Evolutionary conservation across 2,888 invertebrate genomes (phyloP), one percentile per base, ranked within the genome.

Genomic region (Orthonychiurus folsomi): DNA sequence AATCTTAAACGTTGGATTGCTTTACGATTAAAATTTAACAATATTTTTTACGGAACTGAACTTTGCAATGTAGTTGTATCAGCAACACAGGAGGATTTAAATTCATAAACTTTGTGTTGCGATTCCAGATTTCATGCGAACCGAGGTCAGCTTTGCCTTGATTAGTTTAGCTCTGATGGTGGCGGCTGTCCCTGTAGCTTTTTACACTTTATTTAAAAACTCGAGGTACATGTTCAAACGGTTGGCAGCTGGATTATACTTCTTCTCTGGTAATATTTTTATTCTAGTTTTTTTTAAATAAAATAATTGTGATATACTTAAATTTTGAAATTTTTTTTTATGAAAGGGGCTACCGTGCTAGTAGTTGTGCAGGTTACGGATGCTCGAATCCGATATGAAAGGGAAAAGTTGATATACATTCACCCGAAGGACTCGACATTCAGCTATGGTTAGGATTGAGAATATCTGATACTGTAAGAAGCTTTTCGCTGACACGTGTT

Each of bases 221-320:
- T 88, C 89, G 2, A 83, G 91, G 2, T 92, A 92, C 76, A 91
- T 89, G 85, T 90, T 89, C 79, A 92, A 92, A 76, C 81, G 92
- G 48, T 81, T 92, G 25, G 89, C 91, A 2, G 89, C 88, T 0
- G 87, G 88, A 23, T 86, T 91, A 65, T 88, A 90, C 75, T 85
- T 92, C 73, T 86, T 92, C 63, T 85, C 88, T 75, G 86, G 88
- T 88, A 77, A 83, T 81, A 80, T n/a, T 50, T 25, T n/a, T 25
- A 48, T 23, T 21, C 47, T 12, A n/a, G n/a, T n/a, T n/a, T n/a
- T n/a, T n/a, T n/a, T n/a, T n/a, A n/a, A n/a, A n/a, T n/a, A n/a
- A n/a, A n/a, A n/a, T n/a, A n/a, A n/a, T n/a, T n/a, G n/a, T n/a
- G n/a, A n/a, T n/a, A n/a, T n/a, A n/a, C n/a, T n/a, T n/a, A n/a